Evolutionary conservation across 2,797 vertebrate genomes (phyloP).

Genomic region (Apogon hyalosoma): DNA sequence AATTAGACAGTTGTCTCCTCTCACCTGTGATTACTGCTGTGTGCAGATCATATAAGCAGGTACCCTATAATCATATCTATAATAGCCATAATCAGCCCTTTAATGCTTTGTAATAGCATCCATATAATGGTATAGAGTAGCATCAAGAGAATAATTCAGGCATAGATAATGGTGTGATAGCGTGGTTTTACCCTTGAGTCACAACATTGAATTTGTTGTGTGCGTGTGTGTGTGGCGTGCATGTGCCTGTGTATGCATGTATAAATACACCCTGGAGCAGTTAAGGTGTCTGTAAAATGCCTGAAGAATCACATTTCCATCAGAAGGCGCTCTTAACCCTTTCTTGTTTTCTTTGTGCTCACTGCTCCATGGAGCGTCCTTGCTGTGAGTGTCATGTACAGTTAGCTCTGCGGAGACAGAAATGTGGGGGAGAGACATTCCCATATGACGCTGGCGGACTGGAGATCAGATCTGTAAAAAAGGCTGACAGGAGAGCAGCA

Average conservation of each 20-base stretch:
- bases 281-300: constrained; percentile 80
- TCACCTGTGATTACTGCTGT: constrained; percentile 84
- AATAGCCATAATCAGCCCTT: constrained; percentile 82
- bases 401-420: constrained; percentile 64
- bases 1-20: constrained; percentile 77
- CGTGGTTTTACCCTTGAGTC: constrained; percentile 83
- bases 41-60: constrained; percentile 81
- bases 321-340: constrained; percentile 71
- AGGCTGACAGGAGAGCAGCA: constrained; percentile 61
- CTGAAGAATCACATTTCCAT: constrained; percentile 77
- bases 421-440: constrained; percentile 49
- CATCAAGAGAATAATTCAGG: constrained; percentile 81
- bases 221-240: constrained; percentile 48
- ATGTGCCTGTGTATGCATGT: constrained; percentile 62
- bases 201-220: constrained; percentile 78
- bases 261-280: constrained; percentile 71
- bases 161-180: constrained; percentile 79
- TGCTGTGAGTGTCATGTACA: constrained; percentile 70
- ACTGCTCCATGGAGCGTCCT: constrained; percentile 63
- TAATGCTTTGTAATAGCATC: constrained; percentile 82
- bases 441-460: constrained; percentile 55
- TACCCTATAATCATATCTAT: constrained; percentile 82
- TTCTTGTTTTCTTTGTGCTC: constrained; percentile 62
- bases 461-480: constrained; percentile 72
- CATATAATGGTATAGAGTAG: constrained; percentile 81